Conservation (phyloP, 1,140 invertebrate genomes). For the Drosophila lacertosa region DNA sequence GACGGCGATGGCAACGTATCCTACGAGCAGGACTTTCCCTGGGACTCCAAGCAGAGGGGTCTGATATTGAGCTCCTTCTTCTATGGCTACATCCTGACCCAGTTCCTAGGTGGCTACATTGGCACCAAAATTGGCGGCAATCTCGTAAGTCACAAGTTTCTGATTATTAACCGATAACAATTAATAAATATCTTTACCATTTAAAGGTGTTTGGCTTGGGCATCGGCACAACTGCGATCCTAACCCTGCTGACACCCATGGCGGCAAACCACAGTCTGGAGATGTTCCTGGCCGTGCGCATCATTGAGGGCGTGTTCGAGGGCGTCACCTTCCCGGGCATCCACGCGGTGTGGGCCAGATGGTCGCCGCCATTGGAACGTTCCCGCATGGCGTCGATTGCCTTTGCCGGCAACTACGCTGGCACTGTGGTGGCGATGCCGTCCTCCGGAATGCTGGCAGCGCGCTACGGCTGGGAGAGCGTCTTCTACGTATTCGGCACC, state of each 20-base stretch:
- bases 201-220: slow-evolving; percentile 90
- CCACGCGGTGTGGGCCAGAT: slow-evolving; percentile 93
- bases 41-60: slow-evolving; percentile 91
- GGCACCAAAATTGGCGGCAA: slow-evolving; percentile 89
- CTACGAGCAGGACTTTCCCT: slow-evolving; percentile 90
- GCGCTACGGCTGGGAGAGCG: slow-evolving; percentile 91
- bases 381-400: slow-evolving; percentile 91
- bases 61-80: slow-evolving; percentile 95
- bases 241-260: slow-evolving; percentile 93
- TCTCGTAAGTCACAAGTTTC: slow-evolving; percentile 86
- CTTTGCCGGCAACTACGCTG: slow-evolving; percentile 93
- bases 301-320: slow-evolving; percentile 95
- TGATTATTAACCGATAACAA: slow-evolving; percentile 85
- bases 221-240: slow-evolving; percentile 90
- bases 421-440: slow-evolving; percentile 92
- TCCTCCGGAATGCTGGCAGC: slow-evolving; percentile 89
- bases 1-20: slow-evolving; percentile 86
- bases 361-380: slow-evolving; percentile 94
- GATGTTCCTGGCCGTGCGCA: slow-evolving; percentile 89
- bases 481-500: slow-evolving; percentile 95
- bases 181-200: not conserved
- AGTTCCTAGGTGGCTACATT: slow-evolving; percentile 90
- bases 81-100: slow-evolving; percentile 91
- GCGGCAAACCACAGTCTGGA: slow-evolving; percentile 89
- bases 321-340: slow-evolving; percentile 96